phyloP scores from a whole-genome alignment of 1,140 invertebrate genomes.

The Brachionus rubens region DNA sequence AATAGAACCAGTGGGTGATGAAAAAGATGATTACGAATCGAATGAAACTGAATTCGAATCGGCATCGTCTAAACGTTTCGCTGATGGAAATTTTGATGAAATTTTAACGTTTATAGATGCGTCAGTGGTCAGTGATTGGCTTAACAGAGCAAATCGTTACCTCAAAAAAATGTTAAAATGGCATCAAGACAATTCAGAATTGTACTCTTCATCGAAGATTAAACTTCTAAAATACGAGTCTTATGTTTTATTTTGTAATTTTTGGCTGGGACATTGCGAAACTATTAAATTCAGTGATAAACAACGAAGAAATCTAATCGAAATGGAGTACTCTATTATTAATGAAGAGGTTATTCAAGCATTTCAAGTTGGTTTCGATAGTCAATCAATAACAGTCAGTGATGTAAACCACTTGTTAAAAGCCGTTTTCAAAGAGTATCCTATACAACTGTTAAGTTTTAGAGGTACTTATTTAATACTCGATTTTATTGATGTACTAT shows the following conservation, averaged over 20 bases:
- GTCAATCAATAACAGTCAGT: constrained; percentile 51
- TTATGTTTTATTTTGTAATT: constrained; percentile 59
- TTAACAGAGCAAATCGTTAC: constrained; percentile 53
- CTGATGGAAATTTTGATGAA: constrained; percentile 25
- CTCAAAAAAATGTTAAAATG: constrained; percentile 52
- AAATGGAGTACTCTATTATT: constrained; percentile 57
- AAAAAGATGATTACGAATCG: background rate
- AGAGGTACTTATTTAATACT: constrained; percentile 55
- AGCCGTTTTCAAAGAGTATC: constrained; percentile 58
- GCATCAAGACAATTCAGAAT: constrained; percentile 51
- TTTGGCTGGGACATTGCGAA: constrained; percentile 52
- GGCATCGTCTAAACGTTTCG: background rate
- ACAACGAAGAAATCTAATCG: constrained; percentile 55
- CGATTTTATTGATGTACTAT: constrained; percentile 56
- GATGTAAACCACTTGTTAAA: constrained; percentile 53
- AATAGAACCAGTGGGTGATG: background rate
- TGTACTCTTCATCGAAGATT: background rate
- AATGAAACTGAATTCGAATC: background rate
- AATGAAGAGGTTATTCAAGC: constrained; percentile 56
- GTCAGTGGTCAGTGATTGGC: constrained; percentile 57
- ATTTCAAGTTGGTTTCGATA: constrained; percentile 54
- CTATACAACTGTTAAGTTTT: constrained; percentile 52
- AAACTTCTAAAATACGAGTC: background rate
- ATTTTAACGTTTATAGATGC: constrained; percentile 52
- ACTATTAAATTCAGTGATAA: constrained; percentile 52